These are phyloP conservation scores for Neosilurus hyrtlii DNA, from an alignment of 2,797 vertebrate species.

Conservation along the genomic window DNA sequence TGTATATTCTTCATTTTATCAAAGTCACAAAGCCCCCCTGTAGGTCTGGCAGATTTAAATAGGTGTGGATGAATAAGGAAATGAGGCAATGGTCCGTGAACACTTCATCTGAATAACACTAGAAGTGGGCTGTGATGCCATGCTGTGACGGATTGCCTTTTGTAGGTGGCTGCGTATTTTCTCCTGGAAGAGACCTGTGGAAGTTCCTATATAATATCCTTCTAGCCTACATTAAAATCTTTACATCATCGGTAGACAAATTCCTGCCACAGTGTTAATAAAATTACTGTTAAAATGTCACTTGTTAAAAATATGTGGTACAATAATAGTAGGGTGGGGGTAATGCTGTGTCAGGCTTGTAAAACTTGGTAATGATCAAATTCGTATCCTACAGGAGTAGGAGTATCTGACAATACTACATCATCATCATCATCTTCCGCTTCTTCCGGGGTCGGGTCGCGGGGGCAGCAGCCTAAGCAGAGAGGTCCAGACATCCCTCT, in stretches of 20 bases:
- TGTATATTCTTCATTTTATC: slow-evolving; percentile 19
- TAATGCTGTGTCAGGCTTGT: not conserved
- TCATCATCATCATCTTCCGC: not conserved
- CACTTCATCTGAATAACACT: slow-evolving; percentile 46
- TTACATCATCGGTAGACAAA: not conserved
- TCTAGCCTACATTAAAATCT: not conserved
- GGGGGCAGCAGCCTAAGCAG: too few species aligned
- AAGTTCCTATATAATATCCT: not conserved
- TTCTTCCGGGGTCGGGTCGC: too few species aligned
- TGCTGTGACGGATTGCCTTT: slow-evolving; percentile 35
- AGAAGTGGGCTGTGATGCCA: slow-evolving; percentile 28
- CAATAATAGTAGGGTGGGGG: not conserved
- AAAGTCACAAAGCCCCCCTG: slow-evolving; percentile 25
- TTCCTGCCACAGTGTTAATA: not conserved
- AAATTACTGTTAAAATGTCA: not conserved
- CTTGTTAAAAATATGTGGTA: not conserved
- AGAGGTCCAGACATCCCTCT: too few species aligned
- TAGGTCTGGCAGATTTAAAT: slow-evolving; percentile 27
- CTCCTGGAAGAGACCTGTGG: not conserved
- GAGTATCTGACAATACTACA: not conserved
- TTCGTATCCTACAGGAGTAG: not conserved
- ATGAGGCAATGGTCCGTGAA: slow-evolving; percentile 40
- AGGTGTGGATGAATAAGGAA: slow-evolving; percentile 35
- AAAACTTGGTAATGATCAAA: not conserved
- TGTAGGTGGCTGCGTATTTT: not conserved